These are phyloP conservation scores for Menidia beryllina DNA, from an alignment of 2,113 vertebrate genomes.

Conservation along the genomic window DNA sequence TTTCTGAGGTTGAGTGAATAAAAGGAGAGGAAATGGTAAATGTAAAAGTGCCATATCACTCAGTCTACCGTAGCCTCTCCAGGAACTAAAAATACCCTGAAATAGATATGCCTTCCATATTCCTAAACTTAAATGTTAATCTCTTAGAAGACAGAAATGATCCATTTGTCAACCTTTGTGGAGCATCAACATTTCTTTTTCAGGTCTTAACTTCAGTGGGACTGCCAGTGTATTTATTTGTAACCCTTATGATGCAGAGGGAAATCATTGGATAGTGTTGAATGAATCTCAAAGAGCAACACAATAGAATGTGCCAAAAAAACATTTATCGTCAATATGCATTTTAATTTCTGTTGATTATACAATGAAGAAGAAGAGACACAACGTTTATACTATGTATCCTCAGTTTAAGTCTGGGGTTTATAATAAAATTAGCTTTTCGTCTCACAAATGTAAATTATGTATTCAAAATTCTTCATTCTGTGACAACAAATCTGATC, in stretches of 20 bases:
- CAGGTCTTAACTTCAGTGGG: background rate
- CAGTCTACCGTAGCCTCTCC: constrained; percentile 39
- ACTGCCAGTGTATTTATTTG: background rate
- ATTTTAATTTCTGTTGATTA: background rate
- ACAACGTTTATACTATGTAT: background rate
- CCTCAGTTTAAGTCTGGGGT: background rate
- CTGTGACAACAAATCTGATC: background rate
- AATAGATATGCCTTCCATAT: constrained; percentile 2
- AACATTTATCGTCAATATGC: too few species aligned
- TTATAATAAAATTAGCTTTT: background rate
- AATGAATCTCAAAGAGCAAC: too few species aligned
- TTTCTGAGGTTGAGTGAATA: constrained; percentile 51
- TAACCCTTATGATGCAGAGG: background rate
- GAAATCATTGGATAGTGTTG: background rate
- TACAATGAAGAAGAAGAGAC: background rate
- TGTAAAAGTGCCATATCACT: constrained; percentile 54
- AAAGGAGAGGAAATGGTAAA: constrained; percentile 53
- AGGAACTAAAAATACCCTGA: constrained; percentile 35
- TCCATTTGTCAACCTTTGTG: background rate
- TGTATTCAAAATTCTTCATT: background rate
- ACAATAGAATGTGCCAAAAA: background rate
- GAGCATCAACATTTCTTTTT: background rate
- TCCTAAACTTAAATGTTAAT: background rate
- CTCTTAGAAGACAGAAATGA: constrained; percentile 3
- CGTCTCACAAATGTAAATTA: constrained; percentile 1